A percentile compares a stretch with the other conserved stretches of the same genome.
Conservation (phyloP, 1,140 invertebrate species). For the Geopemphigus sp. region DNA sequence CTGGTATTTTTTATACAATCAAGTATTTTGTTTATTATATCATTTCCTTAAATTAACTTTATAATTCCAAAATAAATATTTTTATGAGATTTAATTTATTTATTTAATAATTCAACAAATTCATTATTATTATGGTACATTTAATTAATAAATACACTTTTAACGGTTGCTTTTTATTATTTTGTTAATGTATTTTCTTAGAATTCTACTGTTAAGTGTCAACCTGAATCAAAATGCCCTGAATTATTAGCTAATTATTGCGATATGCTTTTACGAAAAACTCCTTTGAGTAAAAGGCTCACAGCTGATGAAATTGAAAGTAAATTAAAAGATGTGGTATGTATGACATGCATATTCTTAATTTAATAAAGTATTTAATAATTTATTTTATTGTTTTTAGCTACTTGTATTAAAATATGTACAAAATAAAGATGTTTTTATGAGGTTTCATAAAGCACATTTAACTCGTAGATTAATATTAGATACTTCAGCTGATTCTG, state of each 20-base stretch:
- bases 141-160: not conserved
- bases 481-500: slow-evolving; percentile 95
- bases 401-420: slow-evolving; percentile 97
- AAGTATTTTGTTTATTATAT: no score
- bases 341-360: slow-evolving; percentile 54
- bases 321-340: slow-evolving; percentile 84
- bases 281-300: slow-evolving; percentile 91
- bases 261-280: slow-evolving; percentile 97
- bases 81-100: no score
- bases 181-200: slow-evolving; percentile 50
- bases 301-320: slow-evolving; percentile 97
- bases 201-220: slow-evolving; percentile 58
- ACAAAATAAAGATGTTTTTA: slow-evolving; percentile 99
- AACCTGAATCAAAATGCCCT: slow-evolving; percentile 95
- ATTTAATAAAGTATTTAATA: not conserved
- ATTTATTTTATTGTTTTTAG: slow-evolving; percentile 57
- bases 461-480: slow-evolving; percentile 91
- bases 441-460: slow-evolving; percentile 99
- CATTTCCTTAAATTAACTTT: no score
- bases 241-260: slow-evolving; percentile 99
- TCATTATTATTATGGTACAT: not conserved
- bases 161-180: not conserved
- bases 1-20: no score
- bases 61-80: no score
- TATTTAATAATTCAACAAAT: no score